A percentile compares a stretch with the other conserved stretches of the same genome.
Conservation (phyloP, 2,888 invertebrate species). For the Athalia cordata region DNA sequence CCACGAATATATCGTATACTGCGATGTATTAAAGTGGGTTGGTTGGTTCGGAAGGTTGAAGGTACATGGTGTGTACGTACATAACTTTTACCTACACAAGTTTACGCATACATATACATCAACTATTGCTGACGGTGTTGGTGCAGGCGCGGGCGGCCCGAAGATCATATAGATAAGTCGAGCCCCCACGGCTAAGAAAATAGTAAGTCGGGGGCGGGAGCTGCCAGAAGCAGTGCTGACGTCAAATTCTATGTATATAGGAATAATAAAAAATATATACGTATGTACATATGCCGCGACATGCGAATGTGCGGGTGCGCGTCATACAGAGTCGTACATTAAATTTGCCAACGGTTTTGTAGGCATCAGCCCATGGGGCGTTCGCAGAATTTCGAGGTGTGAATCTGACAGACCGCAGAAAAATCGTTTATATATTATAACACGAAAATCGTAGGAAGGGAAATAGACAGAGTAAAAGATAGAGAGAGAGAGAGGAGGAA, state of each 20-base stretch:
- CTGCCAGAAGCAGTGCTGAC: slow-evolving; percentile 43
- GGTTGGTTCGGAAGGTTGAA: too few species aligned
- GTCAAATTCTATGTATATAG: slow-evolving; percentile 24
- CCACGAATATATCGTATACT: neutral
- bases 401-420: neutral
- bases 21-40: too few species aligned
- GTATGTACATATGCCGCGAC: neutral
- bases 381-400: neutral
- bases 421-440: neutral
- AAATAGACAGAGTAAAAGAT: neutral
- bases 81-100: too few species aligned
- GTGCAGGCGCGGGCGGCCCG: neutral
- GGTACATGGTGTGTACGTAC: too few species aligned
- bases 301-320: neutral
- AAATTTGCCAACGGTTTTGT: too few species aligned
- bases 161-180: slow-evolving; percentile 41
- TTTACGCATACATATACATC: too few species aligned
- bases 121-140: slow-evolving; percentile 38
- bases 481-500: neutral
- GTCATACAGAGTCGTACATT: too few species aligned
- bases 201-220: slow-evolving; percentile 5
- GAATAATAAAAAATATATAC: neutral
- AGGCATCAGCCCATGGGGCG: neutral
- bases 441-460: neutral
- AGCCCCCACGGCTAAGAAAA: slow-evolving; percentile 34